These are phyloP conservation scores for Syrista parreyssii DNA, from an alignment of 2,888 invertebrate species.

Conservation along the genomic window DNA sequence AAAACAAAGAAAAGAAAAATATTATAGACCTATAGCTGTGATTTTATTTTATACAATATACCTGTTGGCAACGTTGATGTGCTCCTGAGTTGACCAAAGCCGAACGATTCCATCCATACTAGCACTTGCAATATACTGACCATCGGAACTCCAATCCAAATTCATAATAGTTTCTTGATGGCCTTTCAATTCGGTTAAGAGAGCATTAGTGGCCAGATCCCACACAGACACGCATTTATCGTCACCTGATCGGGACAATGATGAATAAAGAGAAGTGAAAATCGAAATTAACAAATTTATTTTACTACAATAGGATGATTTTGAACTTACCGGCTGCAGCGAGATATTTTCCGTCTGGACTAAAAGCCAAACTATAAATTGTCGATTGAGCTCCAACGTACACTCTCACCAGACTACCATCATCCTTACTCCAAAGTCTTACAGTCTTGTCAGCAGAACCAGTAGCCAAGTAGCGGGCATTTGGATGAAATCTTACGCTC, in stretches of 20 bases:
- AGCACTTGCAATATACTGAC: conserved; percentile 62
- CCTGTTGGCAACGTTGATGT: conserved; percentile 53
- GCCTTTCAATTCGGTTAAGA: conserved; percentile 59
- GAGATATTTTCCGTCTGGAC: conserved; percentile 85
- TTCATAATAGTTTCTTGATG: conserved; percentile 62
- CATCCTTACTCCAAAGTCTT: conserved; percentile 87
- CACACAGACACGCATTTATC: conserved; percentile 60
- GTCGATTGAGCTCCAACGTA: conserved; percentile 82
- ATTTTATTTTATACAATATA: conserved; percentile 29
- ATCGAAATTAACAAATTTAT: neutral
- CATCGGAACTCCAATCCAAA: conserved; percentile 63
- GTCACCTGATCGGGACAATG: conserved; percentile 44
- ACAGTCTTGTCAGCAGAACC: conserved; percentile 92
- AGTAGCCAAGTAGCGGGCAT: conserved; percentile 88
- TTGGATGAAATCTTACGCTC: conserved; percentile 93
- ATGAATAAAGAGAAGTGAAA: conserved; percentile 10
- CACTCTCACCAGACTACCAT: conserved; percentile 84
- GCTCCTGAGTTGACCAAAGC: conserved; percentile 58
- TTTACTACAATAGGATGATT: neutral
- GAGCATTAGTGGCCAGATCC: conserved; percentile 59
- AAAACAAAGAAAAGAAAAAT: conserved; percentile 2
- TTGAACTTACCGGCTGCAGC: conserved; percentile 81
- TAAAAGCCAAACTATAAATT: conserved; percentile 83
- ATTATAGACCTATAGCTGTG: neutral
- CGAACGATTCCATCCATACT: conserved; percentile 59